Percentiles rank a stretch among this genome's conserved stretches.
Conservation (phyloP, 2,797 vertebrate genomes). For the Sebastes paucispinis region DNA sequence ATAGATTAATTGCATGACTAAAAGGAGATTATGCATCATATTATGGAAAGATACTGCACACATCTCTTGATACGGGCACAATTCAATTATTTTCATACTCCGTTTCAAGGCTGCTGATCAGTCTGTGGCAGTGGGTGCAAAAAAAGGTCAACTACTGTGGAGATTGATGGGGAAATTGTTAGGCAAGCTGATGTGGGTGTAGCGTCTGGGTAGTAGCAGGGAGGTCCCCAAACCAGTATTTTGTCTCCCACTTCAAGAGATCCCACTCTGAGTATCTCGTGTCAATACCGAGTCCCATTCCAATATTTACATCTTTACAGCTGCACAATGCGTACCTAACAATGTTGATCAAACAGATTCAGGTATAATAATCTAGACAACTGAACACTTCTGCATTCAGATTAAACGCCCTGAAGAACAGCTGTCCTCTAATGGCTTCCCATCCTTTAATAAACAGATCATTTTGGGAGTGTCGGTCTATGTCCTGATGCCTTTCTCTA, state of each 20-base stretch:
- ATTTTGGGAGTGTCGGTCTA: not conserved
- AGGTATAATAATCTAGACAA: not conserved
- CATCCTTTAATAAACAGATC: not conserved
- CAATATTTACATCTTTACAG: not conserved
- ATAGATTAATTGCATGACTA: not conserved
- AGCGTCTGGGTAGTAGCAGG: not conserved
- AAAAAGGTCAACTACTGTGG: not conserved
- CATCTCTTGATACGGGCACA: not conserved
- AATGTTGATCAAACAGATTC: not conserved
- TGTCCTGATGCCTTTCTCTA: not conserved
- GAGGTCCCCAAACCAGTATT: not conserved
- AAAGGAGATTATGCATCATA: not conserved
- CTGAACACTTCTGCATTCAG: not conserved
- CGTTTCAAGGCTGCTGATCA: conserved; percentile 1
- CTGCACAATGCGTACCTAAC: not conserved
- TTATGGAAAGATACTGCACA: not conserved
- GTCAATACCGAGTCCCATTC: not conserved
- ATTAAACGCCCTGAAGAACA: not conserved
- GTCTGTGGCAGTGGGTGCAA: not conserved
- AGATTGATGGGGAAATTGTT: not conserved
- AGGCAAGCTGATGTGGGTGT: not conserved
- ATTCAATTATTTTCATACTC: conserved; percentile 25
- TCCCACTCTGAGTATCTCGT: not conserved
- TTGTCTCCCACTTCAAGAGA: not conserved
- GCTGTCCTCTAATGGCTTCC: not conserved